These are phyloP conservation scores for Brachionus plicatilis DNA, from an alignment of 1,140 invertebrate species.

Conservation along the genomic window DNA sequence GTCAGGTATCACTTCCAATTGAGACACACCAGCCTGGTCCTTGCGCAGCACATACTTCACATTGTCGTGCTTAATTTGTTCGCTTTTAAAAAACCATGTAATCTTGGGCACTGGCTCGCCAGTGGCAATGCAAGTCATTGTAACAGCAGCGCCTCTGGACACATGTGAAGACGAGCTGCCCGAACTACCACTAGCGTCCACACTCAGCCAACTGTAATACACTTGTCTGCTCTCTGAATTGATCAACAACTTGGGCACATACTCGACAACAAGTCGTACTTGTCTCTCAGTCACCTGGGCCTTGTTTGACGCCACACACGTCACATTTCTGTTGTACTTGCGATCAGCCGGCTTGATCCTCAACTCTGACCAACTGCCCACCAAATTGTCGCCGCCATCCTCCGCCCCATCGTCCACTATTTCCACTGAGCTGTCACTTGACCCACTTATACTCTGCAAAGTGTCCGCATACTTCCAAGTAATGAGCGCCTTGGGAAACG, in stretches of 20 bases:
- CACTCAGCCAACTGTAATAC: slow-evolving; percentile 25
- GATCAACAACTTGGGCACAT: neutral
- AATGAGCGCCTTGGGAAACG: slow-evolving; percentile 24
- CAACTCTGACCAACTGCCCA: neutral
- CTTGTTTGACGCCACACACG: slow-evolving; percentile 24
- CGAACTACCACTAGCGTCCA: neutral
- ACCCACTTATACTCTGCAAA: neutral
- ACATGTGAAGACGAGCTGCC: neutral
- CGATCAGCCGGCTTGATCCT: neutral
- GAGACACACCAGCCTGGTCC: neutral
- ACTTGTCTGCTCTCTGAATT: neutral
- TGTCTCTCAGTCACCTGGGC: neutral
- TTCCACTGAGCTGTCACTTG: neutral
- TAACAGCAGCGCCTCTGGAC: neutral
- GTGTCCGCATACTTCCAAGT: slow-evolving; percentile 34
- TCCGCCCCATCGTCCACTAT: neutral
- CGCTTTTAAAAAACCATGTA: slow-evolving; percentile 17
- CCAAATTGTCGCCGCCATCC: neutral
- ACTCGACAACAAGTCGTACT: neutral
- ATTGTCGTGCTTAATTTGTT: neutral
- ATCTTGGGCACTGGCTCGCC: slow-evolving; percentile 11
- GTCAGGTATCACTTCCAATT: slow-evolving; percentile 4
- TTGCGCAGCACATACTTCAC: neutral
- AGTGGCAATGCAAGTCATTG: slow-evolving; percentile 4
- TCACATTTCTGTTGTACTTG: neutral